Percentiles rank a stretch among this genome's conserved stretches.
Evolutionary conservation across 2,113 vertebrate species (phyloP).

Genomic region (Diadophis punctatus): DNA sequence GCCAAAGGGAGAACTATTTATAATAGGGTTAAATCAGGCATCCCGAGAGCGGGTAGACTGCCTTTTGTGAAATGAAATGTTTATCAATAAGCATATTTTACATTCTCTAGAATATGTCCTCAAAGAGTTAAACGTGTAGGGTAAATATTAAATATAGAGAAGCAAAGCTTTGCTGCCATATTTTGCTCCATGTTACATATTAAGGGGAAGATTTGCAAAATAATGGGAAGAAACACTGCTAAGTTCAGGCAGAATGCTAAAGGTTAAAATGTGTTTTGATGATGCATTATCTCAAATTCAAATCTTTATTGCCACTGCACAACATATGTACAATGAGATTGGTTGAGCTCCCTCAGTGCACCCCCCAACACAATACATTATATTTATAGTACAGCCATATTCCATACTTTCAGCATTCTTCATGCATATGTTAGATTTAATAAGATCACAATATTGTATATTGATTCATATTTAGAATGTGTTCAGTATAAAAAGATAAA

Average conservation of each 20-base stretch:
- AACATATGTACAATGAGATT: too few species aligned
- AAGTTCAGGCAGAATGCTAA: not conserved
- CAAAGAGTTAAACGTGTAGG: not conserved
- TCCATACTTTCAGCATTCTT: not conserved
- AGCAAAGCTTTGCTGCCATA: not conserved
- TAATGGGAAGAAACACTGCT: not conserved
- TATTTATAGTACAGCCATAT: not conserved
- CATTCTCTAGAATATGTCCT: not conserved
- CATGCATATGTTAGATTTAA: not conserved
- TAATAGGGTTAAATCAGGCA: not conserved
- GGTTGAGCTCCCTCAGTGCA: too few species aligned
- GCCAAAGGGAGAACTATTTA: not conserved
- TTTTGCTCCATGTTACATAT: not conserved
- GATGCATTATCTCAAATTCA: too few species aligned
- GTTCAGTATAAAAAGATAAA: not conserved
- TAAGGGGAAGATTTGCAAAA: not conserved
- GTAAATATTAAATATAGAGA: not conserved
- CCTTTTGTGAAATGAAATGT: not conserved
- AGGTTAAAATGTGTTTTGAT: not conserved
- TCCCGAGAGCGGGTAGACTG: not conserved
- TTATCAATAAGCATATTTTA: not conserved
- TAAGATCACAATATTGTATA: not conserved
- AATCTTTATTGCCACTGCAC: too few species aligned
- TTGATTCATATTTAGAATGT: not conserved
- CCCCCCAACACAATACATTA: too few species aligned